Evolutionary conservation across 2,888 invertebrate species (phyloP), one percentile per base, ranked within the genome.

Genomic region (Diadegma fenestrale): DNA sequence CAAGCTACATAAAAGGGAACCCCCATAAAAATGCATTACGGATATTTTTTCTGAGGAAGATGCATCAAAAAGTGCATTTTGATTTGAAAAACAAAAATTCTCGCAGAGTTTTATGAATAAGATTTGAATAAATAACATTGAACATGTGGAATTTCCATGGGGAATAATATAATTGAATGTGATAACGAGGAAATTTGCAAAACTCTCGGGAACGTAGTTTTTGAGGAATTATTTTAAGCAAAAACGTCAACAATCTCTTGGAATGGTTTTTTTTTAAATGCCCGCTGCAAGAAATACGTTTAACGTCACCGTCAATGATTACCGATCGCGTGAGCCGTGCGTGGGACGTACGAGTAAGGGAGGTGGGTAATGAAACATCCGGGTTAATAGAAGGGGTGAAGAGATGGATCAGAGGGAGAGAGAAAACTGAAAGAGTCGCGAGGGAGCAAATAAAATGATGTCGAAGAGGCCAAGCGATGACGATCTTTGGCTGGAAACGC

Each of bases 221-320:
- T 14, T 26, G 4, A 14, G 0, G 3, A 3, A 26, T 58, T 26
- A 14, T 58, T 26, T 26, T 2, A 37, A n/a, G 7, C 37, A n/a
- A n/a, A 37, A 37, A 37, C 37, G 37, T 37, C 37, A 7, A n/a
- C n/a, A n/a, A n/a, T n/a, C n/a, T n/a, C n/a, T n/a, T n/a, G n/a
- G n/a, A n/a, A n/a, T 33, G 3, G 2, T 33, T 12, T 54, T 10
- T 6, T 12, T 3, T 33, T 71, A 7, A 30, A 71, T 7, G n/a
- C n/a, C 33, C n/a, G 4, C 48, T 37, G 33, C 10, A 22, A 51
- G 66, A 66, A 76, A 51, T 66, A 17, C 37, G 17, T 66, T 1
- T 5, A 64, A 63, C 33, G 64, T 45, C 87, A 84, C 73, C 58
- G 64, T 22, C 75, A 48, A 79, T 45, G 71, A 72, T 63, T 61